phyloP scores from a whole-genome alignment of 2,888 invertebrate genomes.

The Eueremaeus valkanovi region DNA sequence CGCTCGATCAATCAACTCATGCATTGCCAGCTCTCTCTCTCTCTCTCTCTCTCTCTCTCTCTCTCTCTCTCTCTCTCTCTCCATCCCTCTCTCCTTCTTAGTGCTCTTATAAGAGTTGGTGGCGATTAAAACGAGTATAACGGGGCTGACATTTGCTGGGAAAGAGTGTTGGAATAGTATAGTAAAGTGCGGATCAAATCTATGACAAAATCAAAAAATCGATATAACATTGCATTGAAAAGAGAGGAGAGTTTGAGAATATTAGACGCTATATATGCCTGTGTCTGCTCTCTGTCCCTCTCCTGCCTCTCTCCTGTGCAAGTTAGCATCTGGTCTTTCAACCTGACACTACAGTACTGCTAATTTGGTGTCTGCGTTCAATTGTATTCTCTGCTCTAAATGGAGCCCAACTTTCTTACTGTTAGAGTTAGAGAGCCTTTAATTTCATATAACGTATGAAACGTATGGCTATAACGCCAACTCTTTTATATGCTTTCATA shows the following conservation, averaged over 20 bases:
- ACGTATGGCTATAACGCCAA: no score
- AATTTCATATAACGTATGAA: no score
- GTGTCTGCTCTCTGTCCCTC: background rate
- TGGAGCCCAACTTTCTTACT: background rate
- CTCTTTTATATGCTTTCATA: no score
- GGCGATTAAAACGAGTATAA: constrained; percentile 26
- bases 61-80: constrained; percentile 24
- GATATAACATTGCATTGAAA: constrained; percentile 21
- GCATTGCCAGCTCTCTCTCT: background rate
- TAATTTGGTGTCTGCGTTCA: constrained; percentile 24
- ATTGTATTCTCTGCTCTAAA: constrained; percentile 2
- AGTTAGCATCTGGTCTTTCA: constrained; percentile 29
- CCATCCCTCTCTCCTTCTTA: background rate
- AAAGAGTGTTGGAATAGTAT: background rate
- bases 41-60: constrained; percentile 18
- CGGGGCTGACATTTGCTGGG: constrained; percentile 13
- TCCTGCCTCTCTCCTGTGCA: background rate
- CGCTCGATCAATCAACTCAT: background rate
- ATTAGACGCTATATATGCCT: background rate
- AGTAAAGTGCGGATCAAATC: background rate
- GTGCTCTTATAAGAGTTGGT: background rate
- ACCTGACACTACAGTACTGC: constrained; percentile 22
- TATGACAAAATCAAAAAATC: constrained; percentile 27
- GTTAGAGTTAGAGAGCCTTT: background rate
- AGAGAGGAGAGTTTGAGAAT: background rate